Evolutionary conservation across 2,888 invertebrate species (phyloP).

Genomic region (Chrysina gloriosa): DNA sequence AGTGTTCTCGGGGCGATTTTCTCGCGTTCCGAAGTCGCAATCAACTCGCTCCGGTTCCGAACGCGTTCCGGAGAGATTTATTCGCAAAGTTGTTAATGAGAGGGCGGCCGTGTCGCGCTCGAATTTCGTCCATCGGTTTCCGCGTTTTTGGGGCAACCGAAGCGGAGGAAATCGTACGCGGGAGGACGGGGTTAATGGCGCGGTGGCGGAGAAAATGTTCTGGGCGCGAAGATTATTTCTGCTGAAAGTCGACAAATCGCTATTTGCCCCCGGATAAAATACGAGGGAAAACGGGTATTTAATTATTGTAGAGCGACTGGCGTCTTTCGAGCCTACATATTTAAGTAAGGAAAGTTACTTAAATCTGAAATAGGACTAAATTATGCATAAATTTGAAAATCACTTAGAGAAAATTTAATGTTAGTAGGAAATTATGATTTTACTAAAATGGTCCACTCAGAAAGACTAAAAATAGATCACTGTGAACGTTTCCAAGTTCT

Average conservation of each 20-base stretch:
- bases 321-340: neutral
- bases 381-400: too few relatives aligned
- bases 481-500: too few relatives aligned
- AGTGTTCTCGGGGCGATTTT: constrained; percentile 9
- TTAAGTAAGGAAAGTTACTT: too few relatives aligned
- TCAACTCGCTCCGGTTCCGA: constrained; percentile 14
- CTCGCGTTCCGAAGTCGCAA: constrained; percentile 8
- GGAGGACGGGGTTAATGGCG: neutral
- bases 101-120: constrained; percentile 6
- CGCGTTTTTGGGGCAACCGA: neutral
- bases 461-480: too few relatives aligned
- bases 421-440: too few relatives aligned
- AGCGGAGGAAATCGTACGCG: neutral
- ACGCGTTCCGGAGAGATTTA: constrained; percentile 28
- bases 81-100: constrained; percentile 28
- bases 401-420: too few relatives aligned
- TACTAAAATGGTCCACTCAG: too few relatives aligned
- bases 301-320: neutral
- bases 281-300: constrained; percentile 1
- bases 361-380: too few relatives aligned
- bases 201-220: constrained; percentile 10
- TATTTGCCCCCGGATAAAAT: constrained; percentile 4
- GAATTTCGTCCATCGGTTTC: constrained; percentile 2
- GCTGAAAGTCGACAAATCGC: constrained; percentile 13
- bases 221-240: constrained; percentile 3